Evolutionary conservation across 2,888 invertebrate species (phyloP), one percentile per base, ranked within the genome.

Genomic region (Nymphalis polychloros): DNA sequence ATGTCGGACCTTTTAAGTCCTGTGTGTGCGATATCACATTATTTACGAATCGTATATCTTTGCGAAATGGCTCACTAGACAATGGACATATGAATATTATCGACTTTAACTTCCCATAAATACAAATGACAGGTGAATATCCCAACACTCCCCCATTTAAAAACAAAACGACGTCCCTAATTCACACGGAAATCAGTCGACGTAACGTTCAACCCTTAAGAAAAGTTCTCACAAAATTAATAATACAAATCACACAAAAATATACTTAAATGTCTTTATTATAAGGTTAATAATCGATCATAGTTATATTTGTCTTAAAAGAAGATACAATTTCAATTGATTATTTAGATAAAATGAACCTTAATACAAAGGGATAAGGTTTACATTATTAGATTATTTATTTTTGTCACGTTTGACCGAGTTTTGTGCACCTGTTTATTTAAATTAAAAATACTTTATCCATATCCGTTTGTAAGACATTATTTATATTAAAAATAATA

Each of bases 171-270:
- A 41, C 41, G 4, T 41, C 75, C 76, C 68, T 69, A 59, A 31
- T 84, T 87, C 87, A 75, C 87, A 87, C 87, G 81, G 64, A 69
- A 82, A 71, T 57, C 79, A 79, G 64, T 79, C 75, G 69, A 81
- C 78, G 84, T 86, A 86, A 87, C 86, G 76, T 46, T 64, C 52
- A 47, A 55, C 52, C 60, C 64, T 47, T 63, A 69, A 69, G 65
- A 68, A 59, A 61, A 52, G 23, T 63, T 64, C 57, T 55, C 57
- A 23, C 23, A 48, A 27, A 50, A 16, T 20, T 48, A 46, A 46
- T 20, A 7, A 52, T 20, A n/a, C 13, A 7, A 23, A n/a, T 8
- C 41, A 66, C 17, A 17, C 35, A 0, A 60, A 69, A 60, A 62
- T 59, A 20, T 5, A 52, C 27, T 61, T 49, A 49, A 59, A 13